Conservation (phyloP, 2,888 invertebrate genomes). For the Troglohyphantes excavatus region DNA sequence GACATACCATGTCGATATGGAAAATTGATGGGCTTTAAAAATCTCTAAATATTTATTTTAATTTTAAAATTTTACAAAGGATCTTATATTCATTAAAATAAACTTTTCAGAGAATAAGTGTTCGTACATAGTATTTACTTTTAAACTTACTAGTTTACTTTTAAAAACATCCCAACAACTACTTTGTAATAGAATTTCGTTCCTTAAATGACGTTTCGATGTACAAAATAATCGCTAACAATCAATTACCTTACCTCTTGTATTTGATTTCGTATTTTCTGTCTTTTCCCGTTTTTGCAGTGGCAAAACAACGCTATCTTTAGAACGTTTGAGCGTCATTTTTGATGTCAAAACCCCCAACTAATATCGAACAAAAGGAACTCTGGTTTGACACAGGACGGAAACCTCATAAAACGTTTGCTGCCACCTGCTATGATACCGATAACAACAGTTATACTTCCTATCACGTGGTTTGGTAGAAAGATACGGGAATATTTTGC, state of each 20-base stretch:
- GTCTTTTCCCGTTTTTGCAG: background rate
- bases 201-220: too few relatives aligned
- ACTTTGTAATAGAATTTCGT: too few relatives aligned
- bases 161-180: too few relatives aligned
- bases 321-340: constrained; percentile 19
- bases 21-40: too few relatives aligned
- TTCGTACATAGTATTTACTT: too few relatives aligned
- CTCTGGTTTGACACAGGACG: constrained; percentile 22
- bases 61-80: too few relatives aligned
- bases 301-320: background rate
- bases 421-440: constrained; percentile 28
- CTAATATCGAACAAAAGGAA: background rate
- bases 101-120: too few relatives aligned
- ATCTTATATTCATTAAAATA: too few relatives aligned
- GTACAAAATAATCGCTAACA: too few relatives aligned
- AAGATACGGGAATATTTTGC: background rate
- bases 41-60: too few relatives aligned
- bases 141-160: too few relatives aligned
- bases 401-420: background rate
- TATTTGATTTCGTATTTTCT: background rate
- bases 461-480: background rate
- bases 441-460: constrained; percentile 35
- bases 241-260: constrained; percentile 29
- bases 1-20: too few relatives aligned
- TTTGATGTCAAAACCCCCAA: background rate